Evolutionary conservation across 1,140 invertebrate species (phyloP), one percentile per base, ranked within the genome.

Genomic region (Adelges cooleyi): DNA sequence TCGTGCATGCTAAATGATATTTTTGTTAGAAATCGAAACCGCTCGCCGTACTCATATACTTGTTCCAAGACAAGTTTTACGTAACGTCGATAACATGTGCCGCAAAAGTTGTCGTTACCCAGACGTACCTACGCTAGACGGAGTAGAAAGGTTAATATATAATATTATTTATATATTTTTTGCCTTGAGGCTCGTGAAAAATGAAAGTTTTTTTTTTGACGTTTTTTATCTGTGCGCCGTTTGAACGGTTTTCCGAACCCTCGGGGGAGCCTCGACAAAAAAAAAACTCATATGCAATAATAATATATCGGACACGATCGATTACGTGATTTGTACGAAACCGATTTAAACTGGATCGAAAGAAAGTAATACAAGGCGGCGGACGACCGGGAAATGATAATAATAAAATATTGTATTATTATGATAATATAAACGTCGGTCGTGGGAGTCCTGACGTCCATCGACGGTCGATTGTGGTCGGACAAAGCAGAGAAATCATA

Each of bases 401-500:
- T 25, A 42, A 42, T 56, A 25, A 42, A n/a, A n/a, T 4, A n/a
- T n/a, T 5, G 22, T 23, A 25, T 2, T 54, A n/a, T 20, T 2
- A n/a, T 17, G 6, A 38, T 38, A 38, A 38, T 44, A 44, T 44
- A n/a, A 5, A n/a, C 10, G 15, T 15, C 4, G 40, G n/a, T 11
- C 42, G 53, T 46, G 54, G 54, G 40, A 59, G 54, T 44, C 44
- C 44, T 6, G 11, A 56, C 23, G n/a, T 56, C n/a, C n/a, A 44
- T 56, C 53, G 27, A 56, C 23, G 23, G 42, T 46, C 54, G n/a
- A 46, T 59, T 59, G 54, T 59, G 54, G 54, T 59, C 42, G 40
- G 54, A 59, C 54, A 59, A 59, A 59, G 54, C 54, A 29, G 54
- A 29, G 54, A 59, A 59, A 59, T 59, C 54, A 59, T 44, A 59